Percentiles rank a stretch among this genome's conserved stretches.
Conservation (phyloP, 2,888 invertebrate genomes). For the Drepanosiphum platanoidis region DNA sequence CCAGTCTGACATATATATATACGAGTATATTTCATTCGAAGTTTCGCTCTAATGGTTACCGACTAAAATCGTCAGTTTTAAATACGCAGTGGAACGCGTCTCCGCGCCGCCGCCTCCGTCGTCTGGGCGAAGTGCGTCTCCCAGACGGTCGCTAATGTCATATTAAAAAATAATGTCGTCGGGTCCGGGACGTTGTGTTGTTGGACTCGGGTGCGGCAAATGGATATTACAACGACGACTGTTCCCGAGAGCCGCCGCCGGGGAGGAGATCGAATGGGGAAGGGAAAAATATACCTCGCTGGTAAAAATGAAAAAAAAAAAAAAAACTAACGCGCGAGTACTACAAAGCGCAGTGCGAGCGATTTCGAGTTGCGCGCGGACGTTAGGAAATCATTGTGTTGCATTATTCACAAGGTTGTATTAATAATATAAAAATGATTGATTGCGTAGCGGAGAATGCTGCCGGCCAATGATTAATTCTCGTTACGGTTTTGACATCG, state of each 20-base stretch:
- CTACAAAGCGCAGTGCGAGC: not conserved
- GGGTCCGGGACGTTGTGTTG: not conserved
- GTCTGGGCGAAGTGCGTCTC: not conserved
- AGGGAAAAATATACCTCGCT: not conserved
- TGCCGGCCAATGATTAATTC: conserved; percentile 29
- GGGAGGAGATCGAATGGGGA: not conserved
- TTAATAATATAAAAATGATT: conserved; percentile 30
- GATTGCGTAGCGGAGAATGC: conserved; percentile 7
- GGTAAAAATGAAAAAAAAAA: too few relatives aligned
- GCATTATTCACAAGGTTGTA: not conserved
- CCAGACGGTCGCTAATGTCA: not conserved
- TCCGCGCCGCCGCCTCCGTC: not conserved
- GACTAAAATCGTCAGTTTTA: not conserved
- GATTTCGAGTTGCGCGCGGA: conserved; percentile 21
- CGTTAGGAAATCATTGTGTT: conserved; percentile 9
- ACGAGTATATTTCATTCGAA: not conserved
- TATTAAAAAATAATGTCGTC: not conserved
- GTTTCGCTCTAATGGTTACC: not conserved
- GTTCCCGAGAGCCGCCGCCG: conserved; percentile 11
- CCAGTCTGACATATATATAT: not conserved
- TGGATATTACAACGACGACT: conserved; percentile 4
- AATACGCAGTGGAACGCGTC: not conserved
- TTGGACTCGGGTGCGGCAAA: too few relatives aligned
- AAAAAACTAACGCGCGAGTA: not conserved
- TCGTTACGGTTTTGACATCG: conserved; percentile 12